Evolutionary conservation across 2,888 invertebrate species (phyloP).

Genomic region (Schizotus pectinicornis): DNA sequence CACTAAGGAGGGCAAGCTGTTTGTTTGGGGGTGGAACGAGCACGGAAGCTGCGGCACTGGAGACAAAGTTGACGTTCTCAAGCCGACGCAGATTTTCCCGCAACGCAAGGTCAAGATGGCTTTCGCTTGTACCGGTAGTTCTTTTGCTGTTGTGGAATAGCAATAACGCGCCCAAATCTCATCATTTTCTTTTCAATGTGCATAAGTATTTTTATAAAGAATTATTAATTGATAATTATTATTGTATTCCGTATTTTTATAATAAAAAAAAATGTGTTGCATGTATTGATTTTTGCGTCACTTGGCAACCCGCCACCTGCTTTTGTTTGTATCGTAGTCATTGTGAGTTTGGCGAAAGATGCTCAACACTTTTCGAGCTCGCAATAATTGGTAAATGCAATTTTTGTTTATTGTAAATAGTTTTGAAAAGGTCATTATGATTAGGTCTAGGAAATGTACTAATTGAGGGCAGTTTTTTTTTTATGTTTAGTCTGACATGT

Average conservation of each 20-base stretch:
- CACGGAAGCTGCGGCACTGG: conserved; percentile 84
- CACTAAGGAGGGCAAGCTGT: conserved; percentile 68
- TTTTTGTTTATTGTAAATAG: conserved; percentile 15
- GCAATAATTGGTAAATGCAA: conserved; percentile 50
- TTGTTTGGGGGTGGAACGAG: conserved; percentile 91
- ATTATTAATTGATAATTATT: conserved; percentile 44
- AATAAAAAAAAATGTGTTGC: conserved; percentile 52
- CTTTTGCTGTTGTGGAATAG: conserved; percentile 60
- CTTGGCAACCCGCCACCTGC: background rate
- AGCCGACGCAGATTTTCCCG: conserved; percentile 57
- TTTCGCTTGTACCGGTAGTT: conserved; percentile 62
- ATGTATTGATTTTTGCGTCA: conserved; percentile 38
- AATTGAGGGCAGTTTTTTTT: too few relatives aligned
- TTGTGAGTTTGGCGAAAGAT: conserved; percentile 35
- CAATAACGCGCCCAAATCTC: conserved; percentile 34
- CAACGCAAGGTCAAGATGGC: conserved; percentile 52
- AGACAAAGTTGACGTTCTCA: conserved; percentile 56
- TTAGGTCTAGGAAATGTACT: background rate
- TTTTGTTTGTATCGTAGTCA: conserved; percentile 41
- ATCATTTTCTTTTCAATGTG: conserved; percentile 43
- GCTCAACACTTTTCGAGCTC: conserved; percentile 49
- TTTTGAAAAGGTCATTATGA: conserved; percentile 3
- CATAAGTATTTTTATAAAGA: conserved; percentile 54
- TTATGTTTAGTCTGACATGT: too few relatives aligned
- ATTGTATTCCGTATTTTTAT: conserved; percentile 58